phyloP scores from a whole-genome alignment of 1,140 invertebrate genomes.

The Protaetia brevitarsis region DNA sequence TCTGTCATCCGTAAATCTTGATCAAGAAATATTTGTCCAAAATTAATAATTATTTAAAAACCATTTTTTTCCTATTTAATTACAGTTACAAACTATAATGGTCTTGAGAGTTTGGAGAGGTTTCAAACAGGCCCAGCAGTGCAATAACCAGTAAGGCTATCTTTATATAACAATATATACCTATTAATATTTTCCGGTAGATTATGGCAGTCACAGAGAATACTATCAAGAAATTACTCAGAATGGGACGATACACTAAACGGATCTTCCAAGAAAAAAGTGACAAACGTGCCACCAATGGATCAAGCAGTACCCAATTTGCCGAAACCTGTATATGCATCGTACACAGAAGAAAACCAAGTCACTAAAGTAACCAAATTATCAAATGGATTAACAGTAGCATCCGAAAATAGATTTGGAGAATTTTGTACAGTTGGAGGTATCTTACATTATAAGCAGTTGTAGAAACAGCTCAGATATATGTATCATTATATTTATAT shows the following conservation, averaged over 20 bases:
- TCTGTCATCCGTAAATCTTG: no score
- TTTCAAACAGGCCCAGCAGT: neutral
- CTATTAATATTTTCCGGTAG: no score
- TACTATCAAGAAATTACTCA: conserved; percentile 23
- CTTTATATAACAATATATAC: no score
- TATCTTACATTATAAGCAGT: conserved; percentile 46
- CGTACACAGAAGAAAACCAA: conserved; percentile 65
- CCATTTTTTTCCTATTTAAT: no score
- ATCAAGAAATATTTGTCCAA: no score
- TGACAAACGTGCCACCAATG: conserved; percentile 68
- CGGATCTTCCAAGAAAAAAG: conserved; percentile 51
- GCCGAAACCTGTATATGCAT: conserved; percentile 73
- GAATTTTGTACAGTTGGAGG: conserved; percentile 97
- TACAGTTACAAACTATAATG: neutral
- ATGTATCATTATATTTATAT: conserved; percentile 24
- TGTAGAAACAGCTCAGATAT: no score
- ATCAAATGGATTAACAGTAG: conserved; percentile 85
- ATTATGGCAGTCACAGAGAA: conserved; percentile 29
- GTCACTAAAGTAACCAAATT: conserved; percentile 79
- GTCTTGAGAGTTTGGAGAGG: conserved; percentile 3
- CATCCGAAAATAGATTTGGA: conserved; percentile 93
- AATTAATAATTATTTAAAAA: no score
- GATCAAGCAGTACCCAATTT: conserved; percentile 73
- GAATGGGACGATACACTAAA: conserved; percentile 42
- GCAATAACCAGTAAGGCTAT: conserved; percentile 27